These are phyloP conservation scores for Coregonus clupeaformis DNA, from an alignment of 2,113 vertebrate species.

Conservation along the genomic window DNA sequence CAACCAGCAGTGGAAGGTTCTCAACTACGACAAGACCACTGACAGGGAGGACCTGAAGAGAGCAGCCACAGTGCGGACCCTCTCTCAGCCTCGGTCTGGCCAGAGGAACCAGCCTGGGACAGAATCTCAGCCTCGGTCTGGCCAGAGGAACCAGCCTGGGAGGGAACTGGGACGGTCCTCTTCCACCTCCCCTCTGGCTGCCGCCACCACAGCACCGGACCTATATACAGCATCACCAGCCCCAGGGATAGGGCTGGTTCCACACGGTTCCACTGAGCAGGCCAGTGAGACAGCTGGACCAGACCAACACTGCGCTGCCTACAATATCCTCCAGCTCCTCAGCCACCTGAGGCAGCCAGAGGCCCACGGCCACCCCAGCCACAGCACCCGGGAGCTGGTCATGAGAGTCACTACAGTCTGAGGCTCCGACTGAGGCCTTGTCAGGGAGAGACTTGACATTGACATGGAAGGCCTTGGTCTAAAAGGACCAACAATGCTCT, in stretches of 20 bases:
- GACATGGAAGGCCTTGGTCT: slow-evolving; percentile 41
- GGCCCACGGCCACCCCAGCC: slow-evolving; percentile 79
- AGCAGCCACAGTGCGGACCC: slow-evolving; percentile 79
- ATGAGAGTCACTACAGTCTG: slow-evolving; percentile 99
- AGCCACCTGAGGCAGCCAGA: slow-evolving; percentile 94
- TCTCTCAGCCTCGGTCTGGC: slow-evolving; percentile 79
- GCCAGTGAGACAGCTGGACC: slow-evolving; percentile 74
- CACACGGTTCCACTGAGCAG: slow-evolving; percentile 59
- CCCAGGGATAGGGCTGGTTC: slow-evolving; percentile 41
- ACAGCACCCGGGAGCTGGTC: slow-evolving; percentile 91
- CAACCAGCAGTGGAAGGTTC: slow-evolving; percentile 99
- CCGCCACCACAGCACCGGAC: slow-evolving; percentile 71
- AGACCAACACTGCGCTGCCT: slow-evolving; percentile 94
- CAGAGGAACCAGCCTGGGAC: no score
- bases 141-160: slow-evolving; percentile 66
- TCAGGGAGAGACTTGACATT: slow-evolving; percentile 37
- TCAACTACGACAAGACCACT: slow-evolving; percentile 96
- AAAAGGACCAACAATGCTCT: slow-evolving; percentile 58
- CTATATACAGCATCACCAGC: slow-evolving; percentile 48
- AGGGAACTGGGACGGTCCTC: slow-evolving; percentile 63
- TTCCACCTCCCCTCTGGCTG: slow-evolving; percentile 79
- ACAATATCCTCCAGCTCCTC: slow-evolving; percentile 95
- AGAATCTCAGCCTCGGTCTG: no score
- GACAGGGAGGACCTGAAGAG: slow-evolving; percentile 90
- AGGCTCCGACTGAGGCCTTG: slow-evolving; percentile 77